Base-by-base conservation (phyloP, 2,888 invertebrate genomes). In the Macroteleia sp. region DNA sequence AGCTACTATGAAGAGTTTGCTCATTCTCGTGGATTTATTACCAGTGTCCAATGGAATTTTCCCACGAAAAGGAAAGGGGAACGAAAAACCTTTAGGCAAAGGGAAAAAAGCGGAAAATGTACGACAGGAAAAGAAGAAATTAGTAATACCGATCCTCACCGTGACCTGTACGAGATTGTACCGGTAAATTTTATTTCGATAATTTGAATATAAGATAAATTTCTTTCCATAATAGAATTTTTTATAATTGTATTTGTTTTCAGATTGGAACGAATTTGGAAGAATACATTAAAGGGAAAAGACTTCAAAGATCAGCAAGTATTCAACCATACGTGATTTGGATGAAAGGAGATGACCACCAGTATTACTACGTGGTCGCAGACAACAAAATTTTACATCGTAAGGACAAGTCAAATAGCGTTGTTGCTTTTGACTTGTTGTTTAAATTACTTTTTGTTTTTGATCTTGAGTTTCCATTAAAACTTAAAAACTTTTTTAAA, bases 401-500 rank as follows among this genome's bases (percentile, higher is more conserved):
- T n/a, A 12, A 30, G 39, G 25, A 62, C 14, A 69, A 69, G 28
- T 12, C 36, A 2, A 32, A 67, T 42, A 19, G 36, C 3, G 56
- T 48, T 10, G 36, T 48, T 10, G 42, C 77, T 22, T 70, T 71
- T 32, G 70, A 77, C 48, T 34, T 71, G 28, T 46, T 71, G 32
- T 77, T 70, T 42, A 77, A 77, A 46, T 28, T 54, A 34, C 32
- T 48, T 28, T 62, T 39, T 25, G 61, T 56, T 17, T 56, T 75
- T n/a, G 39, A 69, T 42, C 32, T 67, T 16, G 22, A 48, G 46
- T 75, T 46, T 30, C 62, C 75, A 2, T 17, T 61, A 19, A 56
- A 50, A 36, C 34, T 75, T 1, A 32, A 25, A 17, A 69, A 62
- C 34, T 61, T 69, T 48, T 67, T 56, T n/a, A 69, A 39, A 36